A percentile compares a stretch with the other conserved stretches of the same genome.
Evolutionary conservation across 2,113 vertebrate genomes (phyloP).

Genomic region (Physeter macrocephalus): DNA sequence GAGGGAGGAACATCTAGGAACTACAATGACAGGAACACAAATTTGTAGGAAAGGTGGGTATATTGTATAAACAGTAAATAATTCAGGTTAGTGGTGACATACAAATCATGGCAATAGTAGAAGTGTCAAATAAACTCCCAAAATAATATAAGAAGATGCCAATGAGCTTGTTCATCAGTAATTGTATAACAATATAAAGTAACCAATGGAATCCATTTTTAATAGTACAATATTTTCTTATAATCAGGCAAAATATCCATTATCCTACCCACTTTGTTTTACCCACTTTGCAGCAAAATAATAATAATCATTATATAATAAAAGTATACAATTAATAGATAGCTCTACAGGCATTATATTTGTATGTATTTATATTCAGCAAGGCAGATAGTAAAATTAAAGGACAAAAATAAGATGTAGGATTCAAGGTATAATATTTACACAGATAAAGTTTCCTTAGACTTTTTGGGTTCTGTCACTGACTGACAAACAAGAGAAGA

Average conservation of each 20-base stretch:
- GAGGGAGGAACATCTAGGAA: background rate
- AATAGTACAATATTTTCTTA: background rate
- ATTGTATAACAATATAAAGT: background rate
- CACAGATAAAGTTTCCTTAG: background rate
- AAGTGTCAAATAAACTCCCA: background rate
- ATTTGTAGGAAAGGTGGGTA: background rate
- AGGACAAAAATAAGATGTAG: background rate
- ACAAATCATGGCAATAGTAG: background rate
- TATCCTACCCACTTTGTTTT: background rate
- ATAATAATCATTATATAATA: background rate
- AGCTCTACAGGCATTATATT: background rate
- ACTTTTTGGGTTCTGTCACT: background rate
- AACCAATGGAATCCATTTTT: background rate
- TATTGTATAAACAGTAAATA: background rate
- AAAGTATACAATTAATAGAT: background rate
- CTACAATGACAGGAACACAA: background rate
- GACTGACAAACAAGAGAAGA: background rate
- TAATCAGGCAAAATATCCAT: background rate
- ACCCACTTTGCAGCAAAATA: background rate
- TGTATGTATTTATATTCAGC: background rate
- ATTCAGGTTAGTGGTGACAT: background rate
- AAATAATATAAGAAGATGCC: background rate
- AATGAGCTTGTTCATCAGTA: background rate
- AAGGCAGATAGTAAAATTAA: background rate
- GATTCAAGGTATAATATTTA: background rate